A percentile compares a stretch with the other conserved stretches of the same genome.
Conservation (phyloP, 2,113 vertebrate genomes). For the Promerops cafer region DNA sequence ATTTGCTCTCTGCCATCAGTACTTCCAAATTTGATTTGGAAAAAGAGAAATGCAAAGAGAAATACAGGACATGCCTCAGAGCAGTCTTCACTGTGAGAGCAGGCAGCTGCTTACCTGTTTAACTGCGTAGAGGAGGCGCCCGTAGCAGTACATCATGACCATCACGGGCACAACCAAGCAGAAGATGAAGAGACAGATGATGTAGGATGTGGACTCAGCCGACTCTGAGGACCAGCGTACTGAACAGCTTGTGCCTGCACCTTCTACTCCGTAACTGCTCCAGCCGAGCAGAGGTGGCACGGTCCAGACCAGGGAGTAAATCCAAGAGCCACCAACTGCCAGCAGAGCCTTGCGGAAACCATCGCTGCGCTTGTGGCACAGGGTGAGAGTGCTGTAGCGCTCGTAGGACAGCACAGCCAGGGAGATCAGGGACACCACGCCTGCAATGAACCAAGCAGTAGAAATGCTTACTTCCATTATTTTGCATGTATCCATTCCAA, state of each 20-base stretch:
- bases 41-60: no score
- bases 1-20: background rate
- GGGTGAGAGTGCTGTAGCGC: conserved; percentile 83
- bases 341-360: conserved; percentile 78
- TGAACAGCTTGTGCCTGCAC: conserved; percentile 84
- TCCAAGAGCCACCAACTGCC: conserved; percentile 78
- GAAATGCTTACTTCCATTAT: background rate
- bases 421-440: conserved; percentile 86
- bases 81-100: background rate
- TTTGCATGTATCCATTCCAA: background rate
- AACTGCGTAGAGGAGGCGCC: conserved; percentile 78
- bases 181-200: conserved; percentile 87
- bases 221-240: conserved; percentile 81
- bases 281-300: conserved; percentile 85
- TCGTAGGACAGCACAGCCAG: conserved; percentile 85
- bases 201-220: conserved; percentile 75
- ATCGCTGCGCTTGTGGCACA: conserved; percentile 74
- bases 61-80: background rate
- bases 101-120: conserved; percentile 75
- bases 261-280: conserved; percentile 84
- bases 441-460: conserved; percentile 52
- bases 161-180: conserved; percentile 80
- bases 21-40: background rate
- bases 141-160: conserved; percentile 85
- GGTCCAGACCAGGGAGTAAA: conserved; percentile 87